Base-by-base conservation (phyloP, 2,888 invertebrate species). In the Caenorhabditis becei region DNA sequence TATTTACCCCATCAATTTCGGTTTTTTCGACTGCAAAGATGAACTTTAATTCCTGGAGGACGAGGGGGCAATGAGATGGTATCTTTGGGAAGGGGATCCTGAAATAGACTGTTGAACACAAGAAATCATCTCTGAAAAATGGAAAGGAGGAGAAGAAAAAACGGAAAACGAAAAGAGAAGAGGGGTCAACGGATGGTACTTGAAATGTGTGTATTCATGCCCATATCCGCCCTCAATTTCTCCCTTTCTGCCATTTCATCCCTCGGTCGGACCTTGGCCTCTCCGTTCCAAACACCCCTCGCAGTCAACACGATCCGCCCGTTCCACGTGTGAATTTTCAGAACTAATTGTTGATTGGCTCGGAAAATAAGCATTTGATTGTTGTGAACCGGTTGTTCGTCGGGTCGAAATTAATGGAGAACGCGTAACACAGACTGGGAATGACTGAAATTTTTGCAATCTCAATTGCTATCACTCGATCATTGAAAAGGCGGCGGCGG, bases 1-100 rank as follows among this genome's bases (percentile, higher is more conserved):
- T 24, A 24, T 51, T 51, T 23, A 51, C 24, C 51, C 54, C 54
- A 54, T 54, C 54, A 54, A 54, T 28, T 26, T 54, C 26, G 26
- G 54, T 23, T 49, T 49, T 49, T 49, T 49, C 23, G 20, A 20
- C 49, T n/a, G 54, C 24, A 54, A 28, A 28, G 58, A 59, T 37
- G 59, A 41, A 37, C 37, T 59, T 59, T 37, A 59, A 59, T 41
- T 41, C 41, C 41, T 41, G 41, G 14, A 14, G 14, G 41, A 41
- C 14, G 14, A 3, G 7, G 16, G 41, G 41, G 16, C 41, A 41
- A 14, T 5, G 16, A 41, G 41, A 41, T 41, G 16, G 16, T 41
- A 41, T 41, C 41, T 41, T 41, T 41, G 5, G 41, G 41, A 41
- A 41, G 41, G 41, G 41, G 16, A 32, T 32, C 32, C 10, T 32